Evolutionary conservation across 2,888 invertebrate genomes (phyloP), one percentile per base, ranked within the genome.

Genomic region (Eueremaeus valkanovi): DNA sequence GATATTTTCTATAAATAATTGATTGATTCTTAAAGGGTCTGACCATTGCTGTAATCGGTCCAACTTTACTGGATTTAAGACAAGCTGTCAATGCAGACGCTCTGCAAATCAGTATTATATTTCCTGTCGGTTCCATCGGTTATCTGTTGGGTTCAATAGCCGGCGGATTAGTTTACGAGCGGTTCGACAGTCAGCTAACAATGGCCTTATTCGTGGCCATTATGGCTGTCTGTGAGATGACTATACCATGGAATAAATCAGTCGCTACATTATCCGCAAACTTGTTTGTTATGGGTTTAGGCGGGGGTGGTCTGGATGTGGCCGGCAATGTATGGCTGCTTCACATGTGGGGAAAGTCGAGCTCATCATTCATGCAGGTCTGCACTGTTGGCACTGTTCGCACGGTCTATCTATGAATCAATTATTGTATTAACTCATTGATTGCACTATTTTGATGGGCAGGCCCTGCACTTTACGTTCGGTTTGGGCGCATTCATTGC

Each of bases 401-500:
- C n/a, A n/a, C n/a, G n/a, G n/a, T n/a, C n/a, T n/a, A n/a, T n/a
- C n/a, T n/a, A n/a, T n/a, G n/a, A n/a, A n/a, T n/a, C n/a, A n/a
- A n/a, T n/a, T n/a, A n/a, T n/a, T n/a, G n/a, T n/a, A n/a, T n/a
- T n/a, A n/a, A n/a, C n/a, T n/a, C n/a, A n/a, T n/a, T n/a, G n/a
- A n/a, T n/a, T n/a, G n/a, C n/a, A n/a, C n/a, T n/a, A n/a, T n/a
- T n/a, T n/a, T n/a, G n/a, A n/a, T n/a, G n/a, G n/a, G n/a, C n/a
- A n/a, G 80, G 82, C 83, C 3, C 79, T 85, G 33, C 85, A 85
- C 79, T 85, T 85, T 79, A 81, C 83, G 24, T 85, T 85, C 80
- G 85, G 84, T 13, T 78, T 85, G 21, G 85, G 85, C 21, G 84
- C 84, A 0, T 84, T 85, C 76, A 79, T 85, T 40, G 84, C 85